Evolutionary conservation across 1,140 invertebrate species (phyloP), one percentile per base, ranked within the genome.

Genomic region (Lutraria rhynchaena): DNA sequence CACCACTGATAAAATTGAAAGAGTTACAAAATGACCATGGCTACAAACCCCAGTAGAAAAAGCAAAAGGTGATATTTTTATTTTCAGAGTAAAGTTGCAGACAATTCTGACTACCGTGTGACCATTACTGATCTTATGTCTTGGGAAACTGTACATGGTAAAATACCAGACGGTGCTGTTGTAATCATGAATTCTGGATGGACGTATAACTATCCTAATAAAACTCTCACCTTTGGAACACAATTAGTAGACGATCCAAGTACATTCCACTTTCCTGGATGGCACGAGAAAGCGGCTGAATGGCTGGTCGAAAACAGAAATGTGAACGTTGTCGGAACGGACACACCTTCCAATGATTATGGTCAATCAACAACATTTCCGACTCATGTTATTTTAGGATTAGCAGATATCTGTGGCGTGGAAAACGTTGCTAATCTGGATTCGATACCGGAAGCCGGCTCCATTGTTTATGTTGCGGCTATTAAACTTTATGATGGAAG

Each of bases 171-270:
- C 44, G 84, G 81, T 13, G 82, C 81, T 2, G 81, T 91, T 49
- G 85, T 91, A 0, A n/a, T 90, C 19, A 85, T 90, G 83, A 87
- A 88, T 58, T 88, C 86, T 3, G 89, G 89, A 2, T 90, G 88
- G 90, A 46, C 58, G 31, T 22, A 58, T 7, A 84, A 84, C 15
- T 89, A 86, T 41, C 85, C 87, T 15, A 84, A 89, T 70, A 81
- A 78, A 57, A 82, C 69, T 9, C 65, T 27, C 1, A 75, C 86
- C 27, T 89, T 89, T 61, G 83, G 81, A 44, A 82, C 83, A 1
- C 19, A 65, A n/a, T 58, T 41, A 19, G 51, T 74, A 5, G 37
- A 53, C 53, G 82, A 86, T 27, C 57, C 84, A 19, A 57, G 37
- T 22, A 87, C 82, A 24, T 88, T 87, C 37, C 88, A 88, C 61